Evolutionary conservation across 2,888 invertebrate genomes (phyloP).

Genomic region (Meloe dianella): DNA sequence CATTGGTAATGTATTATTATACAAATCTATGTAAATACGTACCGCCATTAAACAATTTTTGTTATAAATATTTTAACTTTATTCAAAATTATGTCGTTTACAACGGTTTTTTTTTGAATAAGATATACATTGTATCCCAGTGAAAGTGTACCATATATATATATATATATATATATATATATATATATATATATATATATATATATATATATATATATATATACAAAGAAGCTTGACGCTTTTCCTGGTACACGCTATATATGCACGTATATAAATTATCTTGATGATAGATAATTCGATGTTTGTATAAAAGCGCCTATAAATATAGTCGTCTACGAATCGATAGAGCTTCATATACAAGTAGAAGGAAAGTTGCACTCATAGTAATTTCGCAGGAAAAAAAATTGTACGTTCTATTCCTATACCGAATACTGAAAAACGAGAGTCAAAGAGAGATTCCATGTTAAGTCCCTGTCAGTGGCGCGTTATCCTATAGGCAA

Average conservation of each 20-base stretch:
- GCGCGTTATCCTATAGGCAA: too few species aligned
- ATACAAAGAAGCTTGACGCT: not conserved
- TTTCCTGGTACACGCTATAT: not conserved
- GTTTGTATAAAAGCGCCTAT: not conserved
- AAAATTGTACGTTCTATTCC: too few species aligned
- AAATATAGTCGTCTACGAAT: not conserved
- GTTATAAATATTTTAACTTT: not conserved
- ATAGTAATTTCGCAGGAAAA: conserved; percentile 37
- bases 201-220: too few species aligned
- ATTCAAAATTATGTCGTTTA: not conserved
- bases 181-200: too few species aligned
- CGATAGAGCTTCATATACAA: not conserved
- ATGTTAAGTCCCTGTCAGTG: too few species aligned
- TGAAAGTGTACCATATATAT: not conserved
- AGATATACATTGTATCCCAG: not conserved
- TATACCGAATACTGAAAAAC: too few species aligned
- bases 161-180: too few species aligned
- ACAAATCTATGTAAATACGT: conserved; percentile 31
- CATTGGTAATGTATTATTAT: conserved; percentile 27
- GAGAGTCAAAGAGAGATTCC: too few species aligned
- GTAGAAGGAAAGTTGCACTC: conserved; percentile 18
- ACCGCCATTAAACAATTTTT: not conserved
- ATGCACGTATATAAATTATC: not conserved
- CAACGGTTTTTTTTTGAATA: not conserved
- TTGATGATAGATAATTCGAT: not conserved